Conservation (phyloP, 2,113 vertebrate species). For the Aleadryas rufinucha region DNA sequence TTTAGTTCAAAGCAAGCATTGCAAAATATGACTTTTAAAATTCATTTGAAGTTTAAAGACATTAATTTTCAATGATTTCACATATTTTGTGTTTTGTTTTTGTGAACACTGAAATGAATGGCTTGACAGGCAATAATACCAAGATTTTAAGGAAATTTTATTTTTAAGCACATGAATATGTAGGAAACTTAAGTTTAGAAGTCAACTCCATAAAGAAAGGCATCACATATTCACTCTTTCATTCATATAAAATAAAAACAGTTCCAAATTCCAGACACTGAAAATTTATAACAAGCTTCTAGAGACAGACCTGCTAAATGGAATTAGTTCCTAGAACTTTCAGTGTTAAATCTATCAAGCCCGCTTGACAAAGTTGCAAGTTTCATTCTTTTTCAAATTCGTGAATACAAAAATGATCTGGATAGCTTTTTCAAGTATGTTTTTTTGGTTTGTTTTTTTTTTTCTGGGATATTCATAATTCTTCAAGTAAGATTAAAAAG, state of each 20-base stretch:
- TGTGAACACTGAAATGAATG: not conserved
- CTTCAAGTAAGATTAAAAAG: not conserved
- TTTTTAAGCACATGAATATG: not conserved
- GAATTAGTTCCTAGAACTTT: not conserved
- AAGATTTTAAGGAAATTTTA: not conserved
- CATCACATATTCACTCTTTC: not conserved
- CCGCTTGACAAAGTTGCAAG: not conserved
- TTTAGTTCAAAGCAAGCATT: constrained; percentile 10
- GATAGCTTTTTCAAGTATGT: not conserved
- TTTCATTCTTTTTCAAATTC: not conserved
- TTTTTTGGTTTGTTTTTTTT: too few species aligned
- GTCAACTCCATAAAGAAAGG: not conserved
- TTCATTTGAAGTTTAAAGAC: not conserved
- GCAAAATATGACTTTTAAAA: not conserved
- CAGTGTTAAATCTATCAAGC: not conserved
- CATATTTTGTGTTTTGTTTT: not conserved
- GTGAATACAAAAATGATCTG: not conserved
- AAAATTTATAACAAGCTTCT: not conserved
- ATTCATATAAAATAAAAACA: not conserved
- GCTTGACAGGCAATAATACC: not conserved
- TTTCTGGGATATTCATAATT: not conserved
- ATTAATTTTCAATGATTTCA: not conserved
- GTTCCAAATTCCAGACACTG: not conserved
- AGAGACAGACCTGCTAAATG: not conserved
- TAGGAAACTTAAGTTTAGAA: not conserved